phyloP scores from a whole-genome alignment of 2,113 vertebrate genomes.

The Mirza zaza region DNA sequence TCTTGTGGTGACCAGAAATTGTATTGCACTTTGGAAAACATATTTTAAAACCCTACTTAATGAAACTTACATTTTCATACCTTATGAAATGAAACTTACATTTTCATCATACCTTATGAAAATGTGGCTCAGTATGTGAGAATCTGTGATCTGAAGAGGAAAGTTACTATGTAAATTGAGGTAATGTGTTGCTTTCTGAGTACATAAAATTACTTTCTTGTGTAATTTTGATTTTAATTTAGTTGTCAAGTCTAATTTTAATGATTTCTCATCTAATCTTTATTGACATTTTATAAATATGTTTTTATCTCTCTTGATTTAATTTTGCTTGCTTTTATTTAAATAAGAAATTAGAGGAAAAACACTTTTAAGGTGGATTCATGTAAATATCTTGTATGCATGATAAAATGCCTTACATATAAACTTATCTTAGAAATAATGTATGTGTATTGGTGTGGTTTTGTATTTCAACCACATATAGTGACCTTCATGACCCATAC shows the following conservation, averaged over 20 bases:
- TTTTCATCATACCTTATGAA: background rate
- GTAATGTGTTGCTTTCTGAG: background rate
- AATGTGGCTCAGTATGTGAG: background rate
- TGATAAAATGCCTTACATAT: background rate
- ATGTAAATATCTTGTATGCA: background rate
- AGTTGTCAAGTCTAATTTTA: background rate
- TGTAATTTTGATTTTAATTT: background rate
- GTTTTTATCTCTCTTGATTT: background rate
- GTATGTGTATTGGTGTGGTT: background rate
- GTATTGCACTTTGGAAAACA: background rate
- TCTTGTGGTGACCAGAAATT: background rate
- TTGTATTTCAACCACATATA: background rate
- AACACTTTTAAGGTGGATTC: background rate
- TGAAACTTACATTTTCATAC: background rate
- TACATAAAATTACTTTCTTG: background rate
- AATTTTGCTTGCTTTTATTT: background rate
- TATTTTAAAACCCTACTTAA: background rate
- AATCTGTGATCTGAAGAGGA: background rate
- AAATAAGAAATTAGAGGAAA: background rate
- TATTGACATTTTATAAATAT: background rate
- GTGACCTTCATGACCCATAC: background rate
- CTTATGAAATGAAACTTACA: background rate
- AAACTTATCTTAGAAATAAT: background rate
- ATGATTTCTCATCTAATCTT: background rate
- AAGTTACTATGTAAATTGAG: background rate